Percentiles rank a stretch among this genome's conserved stretches.
These are phyloP conservation scores for Gymnarchus niloticus DNA, from an alignment of 2,113 vertebrate species.

Conservation along the genomic window DNA sequence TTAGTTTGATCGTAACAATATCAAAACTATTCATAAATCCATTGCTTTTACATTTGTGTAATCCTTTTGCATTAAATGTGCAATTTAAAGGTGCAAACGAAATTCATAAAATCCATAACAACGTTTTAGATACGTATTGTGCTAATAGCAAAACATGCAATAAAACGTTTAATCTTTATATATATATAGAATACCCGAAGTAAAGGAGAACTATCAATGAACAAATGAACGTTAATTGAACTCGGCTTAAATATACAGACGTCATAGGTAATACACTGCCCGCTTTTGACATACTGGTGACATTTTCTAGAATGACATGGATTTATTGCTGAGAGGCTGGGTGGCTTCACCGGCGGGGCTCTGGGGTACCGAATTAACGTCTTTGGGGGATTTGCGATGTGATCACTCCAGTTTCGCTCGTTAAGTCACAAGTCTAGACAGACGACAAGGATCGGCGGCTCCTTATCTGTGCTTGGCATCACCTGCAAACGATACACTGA, in stretches of 20 bases:
- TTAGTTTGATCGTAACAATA: neutral
- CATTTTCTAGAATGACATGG: slow-evolving; percentile 1
- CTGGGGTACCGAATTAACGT: slow-evolving; percentile 16
- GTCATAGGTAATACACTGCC: neutral
- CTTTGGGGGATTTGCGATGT: slow-evolving; percentile 44
- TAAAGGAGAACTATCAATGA: too few species aligned
- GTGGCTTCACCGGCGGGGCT: slow-evolving; percentile 1
- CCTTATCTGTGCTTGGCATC: slow-evolving; percentile 85
- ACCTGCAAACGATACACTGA: slow-evolving; percentile 75
- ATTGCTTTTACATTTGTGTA: neutral
- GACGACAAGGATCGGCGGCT: slow-evolving; percentile 64
- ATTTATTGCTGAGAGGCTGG: slow-evolving; percentile 11
- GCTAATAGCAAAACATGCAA: neutral
- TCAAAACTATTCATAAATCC: neutral
- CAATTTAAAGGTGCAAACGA: too few species aligned
- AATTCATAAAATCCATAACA: neutral
- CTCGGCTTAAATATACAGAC: slow-evolving; percentile 4
- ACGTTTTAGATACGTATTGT: neutral
- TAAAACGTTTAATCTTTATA: too few species aligned
- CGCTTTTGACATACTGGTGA: slow-evolving; percentile 6
- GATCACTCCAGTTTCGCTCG: slow-evolving; percentile 56
- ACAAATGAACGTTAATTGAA: neutral
- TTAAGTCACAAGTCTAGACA: slow-evolving; percentile 78
- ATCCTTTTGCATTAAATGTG: neutral
- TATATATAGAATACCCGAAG: too few species aligned